A percentile compares a stretch with the other conserved stretches of the same genome.
Evolutionary conservation across 1,140 invertebrate species (phyloP).

Genomic region (Ceratitis capitata): DNA sequence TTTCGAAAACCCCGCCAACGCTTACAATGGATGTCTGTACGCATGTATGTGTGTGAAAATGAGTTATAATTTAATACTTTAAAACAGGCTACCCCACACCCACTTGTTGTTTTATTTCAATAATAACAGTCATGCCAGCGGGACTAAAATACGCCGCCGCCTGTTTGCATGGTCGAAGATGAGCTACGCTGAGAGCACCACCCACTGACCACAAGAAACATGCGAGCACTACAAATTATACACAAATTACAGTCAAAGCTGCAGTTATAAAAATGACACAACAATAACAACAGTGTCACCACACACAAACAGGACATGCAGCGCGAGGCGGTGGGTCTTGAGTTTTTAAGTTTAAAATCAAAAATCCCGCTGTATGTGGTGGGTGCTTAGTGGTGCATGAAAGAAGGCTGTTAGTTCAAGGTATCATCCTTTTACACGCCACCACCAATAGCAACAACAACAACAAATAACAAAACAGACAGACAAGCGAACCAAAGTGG

Average conservation of each 20-base stretch:
- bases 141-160: too few relatives aligned
- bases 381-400: background rate
- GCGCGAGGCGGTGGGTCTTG: background rate
- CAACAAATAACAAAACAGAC: too few relatives aligned
- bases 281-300: background rate
- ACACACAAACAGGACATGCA: background rate
- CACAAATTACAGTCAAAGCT: background rate
- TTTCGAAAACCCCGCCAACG: background rate
- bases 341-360: background rate
- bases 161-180: constrained; percentile 3
- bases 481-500: background rate
- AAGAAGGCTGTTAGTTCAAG: background rate
- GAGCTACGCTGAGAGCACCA: background rate
- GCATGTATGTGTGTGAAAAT: background rate
- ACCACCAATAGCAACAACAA: background rate
- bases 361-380: background rate
- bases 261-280: background rate
- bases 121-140: constrained; percentile 6
- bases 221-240: background rate
- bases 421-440: constrained; percentile 18
- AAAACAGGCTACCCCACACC: background rate
- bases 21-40: background rate
- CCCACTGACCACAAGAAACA: constrained; percentile 21
- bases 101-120: background rate
- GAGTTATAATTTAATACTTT: background rate